Conservation (phyloP, 2,113 vertebrate genomes). For the Lucifuga dentata region DNA sequence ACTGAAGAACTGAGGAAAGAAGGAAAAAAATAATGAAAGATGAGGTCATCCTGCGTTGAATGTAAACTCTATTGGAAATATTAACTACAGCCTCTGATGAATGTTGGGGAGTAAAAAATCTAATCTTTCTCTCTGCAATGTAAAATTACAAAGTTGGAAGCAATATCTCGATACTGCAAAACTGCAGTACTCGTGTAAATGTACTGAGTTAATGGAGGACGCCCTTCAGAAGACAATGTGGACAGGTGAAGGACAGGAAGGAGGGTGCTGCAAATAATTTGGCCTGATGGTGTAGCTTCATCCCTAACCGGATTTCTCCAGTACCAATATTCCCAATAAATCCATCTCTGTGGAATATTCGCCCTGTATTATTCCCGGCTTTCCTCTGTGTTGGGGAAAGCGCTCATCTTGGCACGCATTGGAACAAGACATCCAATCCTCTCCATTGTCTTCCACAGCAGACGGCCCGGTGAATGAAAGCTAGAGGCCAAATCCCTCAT, state of each 20-base stretch:
- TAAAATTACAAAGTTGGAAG: too few relatives aligned
- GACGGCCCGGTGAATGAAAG: conserved; percentile 52
- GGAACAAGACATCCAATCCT: conserved; percentile 60
- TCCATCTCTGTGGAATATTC: conserved; percentile 69
- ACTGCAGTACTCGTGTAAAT: too few relatives aligned
- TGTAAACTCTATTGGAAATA: too few relatives aligned
- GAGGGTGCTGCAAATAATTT: conserved; percentile 38
- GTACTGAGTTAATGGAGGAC: too few relatives aligned
- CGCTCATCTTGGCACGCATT: conserved; percentile 22
- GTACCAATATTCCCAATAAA: conserved; percentile 65
- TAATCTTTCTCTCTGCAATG: too few relatives aligned
- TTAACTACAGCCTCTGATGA: too few relatives aligned
- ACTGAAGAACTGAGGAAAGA: too few relatives aligned
- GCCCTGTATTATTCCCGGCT: conserved; percentile 60
- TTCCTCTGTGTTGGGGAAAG: conserved; percentile 42
- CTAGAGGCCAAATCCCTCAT: conserved; percentile 66
- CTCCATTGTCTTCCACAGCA: conserved; percentile 69
- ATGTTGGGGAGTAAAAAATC: too few relatives aligned
- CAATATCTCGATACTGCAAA: too few relatives aligned
- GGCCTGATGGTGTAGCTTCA: background rate
- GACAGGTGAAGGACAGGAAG: conserved; percentile 67
- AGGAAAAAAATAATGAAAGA: too few relatives aligned
- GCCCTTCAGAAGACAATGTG: conserved; percentile 31
- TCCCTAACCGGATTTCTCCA: conserved; percentile 70
- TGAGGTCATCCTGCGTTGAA: too few relatives aligned